phyloP scores from a whole-genome alignment of 2,888 invertebrate genomes.

The Drosophila neonasuta region DNA sequence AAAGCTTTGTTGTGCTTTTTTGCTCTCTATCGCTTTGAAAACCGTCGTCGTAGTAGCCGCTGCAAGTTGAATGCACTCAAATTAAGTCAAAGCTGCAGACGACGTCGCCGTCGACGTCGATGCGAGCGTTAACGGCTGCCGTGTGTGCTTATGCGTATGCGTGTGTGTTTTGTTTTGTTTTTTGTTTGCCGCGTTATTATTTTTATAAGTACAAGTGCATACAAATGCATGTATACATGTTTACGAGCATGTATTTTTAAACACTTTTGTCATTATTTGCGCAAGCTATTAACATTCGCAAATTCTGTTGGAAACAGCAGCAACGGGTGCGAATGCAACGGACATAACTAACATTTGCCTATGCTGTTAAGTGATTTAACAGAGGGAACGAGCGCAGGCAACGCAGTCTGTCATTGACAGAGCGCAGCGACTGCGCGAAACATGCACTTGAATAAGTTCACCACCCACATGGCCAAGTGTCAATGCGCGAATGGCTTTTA shows the following conservation, averaged over 20 bases:
- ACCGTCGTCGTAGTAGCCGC: slow-evolving; percentile 42
- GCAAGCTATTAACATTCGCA: slow-evolving; percentile 26
- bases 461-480: slow-evolving; percentile 40
- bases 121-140: slow-evolving; percentile 14
- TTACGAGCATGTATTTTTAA: slow-evolving; percentile 9
- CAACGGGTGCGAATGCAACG: background rate
- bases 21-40: slow-evolving; percentile 43
- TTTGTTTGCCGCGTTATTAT: slow-evolving; percentile 57
- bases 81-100: slow-evolving; percentile 82
- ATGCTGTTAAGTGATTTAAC: slow-evolving; percentile 35
- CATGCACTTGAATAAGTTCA: slow-evolving; percentile 72
- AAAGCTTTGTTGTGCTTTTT: slow-evolving; percentile 56
- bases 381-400: slow-evolving; percentile 22
- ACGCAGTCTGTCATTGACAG: slow-evolving; percentile 27
- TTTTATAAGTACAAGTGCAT: slow-evolving; percentile 29
- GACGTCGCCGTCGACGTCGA: slow-evolving; percentile 34
- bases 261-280: slow-evolving; percentile 33
- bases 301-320: slow-evolving; percentile 15
- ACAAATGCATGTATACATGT: slow-evolving; percentile 4
- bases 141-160: slow-evolving; percentile 29
- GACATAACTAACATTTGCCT: slow-evolving; percentile 27
- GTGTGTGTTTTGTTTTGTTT: slow-evolving; percentile 28
- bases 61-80: slow-evolving; percentile 81
- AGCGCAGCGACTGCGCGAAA: slow-evolving; percentile 44
- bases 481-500: slow-evolving; percentile 58